A percentile compares a stretch with the other conserved stretches of the same genome.
These are phyloP conservation scores for Huso huso DNA, from an alignment of 2,797 vertebrate species.

Conservation along the genomic window DNA sequence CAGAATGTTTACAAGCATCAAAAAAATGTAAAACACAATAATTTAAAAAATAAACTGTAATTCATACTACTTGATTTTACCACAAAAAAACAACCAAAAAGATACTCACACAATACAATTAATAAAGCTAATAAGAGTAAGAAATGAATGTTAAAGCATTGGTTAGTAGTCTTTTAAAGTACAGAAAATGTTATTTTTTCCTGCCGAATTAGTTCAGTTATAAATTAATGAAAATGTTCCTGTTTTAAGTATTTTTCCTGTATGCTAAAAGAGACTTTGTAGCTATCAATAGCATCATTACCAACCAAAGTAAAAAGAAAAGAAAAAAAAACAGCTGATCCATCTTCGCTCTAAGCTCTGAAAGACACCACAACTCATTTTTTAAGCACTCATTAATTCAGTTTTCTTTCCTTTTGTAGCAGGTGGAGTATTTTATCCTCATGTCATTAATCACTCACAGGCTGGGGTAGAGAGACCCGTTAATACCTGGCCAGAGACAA, in stretches of 20 bases:
- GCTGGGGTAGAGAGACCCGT: slow-evolving; percentile 46
- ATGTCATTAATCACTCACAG: slow-evolving; percentile 53
- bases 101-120: no score
- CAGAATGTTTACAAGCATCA: no score
- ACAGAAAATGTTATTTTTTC: neutral
- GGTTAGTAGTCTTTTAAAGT: no score
- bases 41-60: no score
- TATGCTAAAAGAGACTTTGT: neutral
- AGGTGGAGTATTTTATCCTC: slow-evolving; percentile 52
- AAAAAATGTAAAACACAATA: no score
- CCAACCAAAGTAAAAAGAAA: slow-evolving; percentile 28
- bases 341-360: slow-evolving; percentile 26
- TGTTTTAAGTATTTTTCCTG: neutral
- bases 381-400: slow-evolving; percentile 45
- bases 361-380: slow-evolving; percentile 22
- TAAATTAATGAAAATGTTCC: neutral
- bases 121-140: no score
- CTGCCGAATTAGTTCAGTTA: neutral
- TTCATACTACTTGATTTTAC: no score
- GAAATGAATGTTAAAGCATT: no score
- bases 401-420: slow-evolving; percentile 41
- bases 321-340: slow-evolving; percentile 26
- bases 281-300: slow-evolving; percentile 38
- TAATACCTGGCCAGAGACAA: slow-evolving; percentile 43
- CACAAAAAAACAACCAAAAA: no score